phyloP scores from a whole-genome alignment of 2,113 vertebrate genomes.

The Taxidea taxus region DNA sequence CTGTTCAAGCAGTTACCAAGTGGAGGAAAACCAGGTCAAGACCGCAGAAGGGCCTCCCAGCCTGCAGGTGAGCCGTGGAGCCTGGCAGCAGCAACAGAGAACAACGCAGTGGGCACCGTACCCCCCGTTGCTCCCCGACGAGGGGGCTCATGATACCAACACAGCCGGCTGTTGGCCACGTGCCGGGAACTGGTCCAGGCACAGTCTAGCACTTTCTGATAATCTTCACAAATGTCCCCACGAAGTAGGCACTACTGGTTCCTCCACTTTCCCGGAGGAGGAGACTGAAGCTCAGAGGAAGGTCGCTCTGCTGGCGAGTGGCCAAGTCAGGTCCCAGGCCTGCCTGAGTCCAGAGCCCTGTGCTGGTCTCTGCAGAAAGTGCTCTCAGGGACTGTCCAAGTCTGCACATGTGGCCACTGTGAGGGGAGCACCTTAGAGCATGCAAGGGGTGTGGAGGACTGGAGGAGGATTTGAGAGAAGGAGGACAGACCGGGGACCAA shows the following conservation, averaged over 20 bases:
- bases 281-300: background rate
- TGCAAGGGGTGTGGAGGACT: background rate
- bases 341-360: background rate
- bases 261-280: background rate
- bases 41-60: background rate
- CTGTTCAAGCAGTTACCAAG: background rate
- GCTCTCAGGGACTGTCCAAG: background rate
- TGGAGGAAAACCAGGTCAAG: background rate
- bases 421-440: background rate
- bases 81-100: background rate
- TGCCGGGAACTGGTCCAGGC: background rate
- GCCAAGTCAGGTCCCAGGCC: background rate
- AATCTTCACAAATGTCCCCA: background rate
- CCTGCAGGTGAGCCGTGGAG: background rate
- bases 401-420: background rate
- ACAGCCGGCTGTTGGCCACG: background rate
- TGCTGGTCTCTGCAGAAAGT: background rate
- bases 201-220: background rate
- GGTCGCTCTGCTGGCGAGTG: background rate
- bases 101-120: fast-evolving
- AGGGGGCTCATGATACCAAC: background rate
- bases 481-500: background rate
- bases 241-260: fast-evolving
- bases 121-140: background rate
- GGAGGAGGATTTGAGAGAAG: background rate